Evolutionary conservation across 2,888 invertebrate genomes (phyloP).

Genomic region (Pandemis cinnamomeana): DNA sequence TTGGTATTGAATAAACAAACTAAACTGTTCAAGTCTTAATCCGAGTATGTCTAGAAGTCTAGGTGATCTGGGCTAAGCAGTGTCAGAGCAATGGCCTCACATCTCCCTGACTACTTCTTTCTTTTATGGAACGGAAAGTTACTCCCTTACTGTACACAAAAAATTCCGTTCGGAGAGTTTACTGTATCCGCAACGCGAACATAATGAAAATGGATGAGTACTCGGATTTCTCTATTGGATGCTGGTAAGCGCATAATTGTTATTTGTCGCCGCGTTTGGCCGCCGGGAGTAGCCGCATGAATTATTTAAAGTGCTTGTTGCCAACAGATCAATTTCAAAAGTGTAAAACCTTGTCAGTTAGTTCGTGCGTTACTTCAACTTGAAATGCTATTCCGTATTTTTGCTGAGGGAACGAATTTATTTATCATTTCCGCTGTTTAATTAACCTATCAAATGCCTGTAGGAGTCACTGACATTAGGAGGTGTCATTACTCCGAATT

Average conservation of each 20-base stretch:
- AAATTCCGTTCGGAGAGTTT: conserved; percentile 32
- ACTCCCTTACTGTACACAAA: conserved; percentile 20
- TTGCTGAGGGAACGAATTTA: not conserved
- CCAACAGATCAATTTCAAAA: not conserved
- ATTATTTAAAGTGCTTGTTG: conserved; percentile 8
- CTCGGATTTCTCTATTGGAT: conserved; percentile 19
- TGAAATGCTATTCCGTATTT: not conserved
- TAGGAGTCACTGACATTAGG: conserved; percentile 25
- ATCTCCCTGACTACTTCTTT: not conserved
- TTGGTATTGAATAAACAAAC: not conserved
- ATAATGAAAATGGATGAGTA: conserved; percentile 40
- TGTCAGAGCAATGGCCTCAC: conserved; percentile 8
- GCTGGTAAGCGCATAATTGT: conserved; percentile 29
- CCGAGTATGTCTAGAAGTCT: not conserved
- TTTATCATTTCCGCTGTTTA: conserved; percentile 18
- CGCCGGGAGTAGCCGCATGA: conserved; percentile 8
- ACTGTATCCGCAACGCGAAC: conserved; percentile 6
- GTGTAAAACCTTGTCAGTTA: conserved; percentile 2
- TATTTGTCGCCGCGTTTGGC: conserved; percentile 24
- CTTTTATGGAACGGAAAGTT: conserved; percentile 31
- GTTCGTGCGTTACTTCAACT: not conserved
- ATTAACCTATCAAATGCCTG: conserved; percentile 1
- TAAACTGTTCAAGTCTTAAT: not conserved
- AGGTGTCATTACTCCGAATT: conserved; percentile 26
- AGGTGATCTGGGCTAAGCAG: not conserved